phyloP scores from a whole-genome alignment of 2,113 vertebrate species.

The Diglossa brunneiventris region DNA sequence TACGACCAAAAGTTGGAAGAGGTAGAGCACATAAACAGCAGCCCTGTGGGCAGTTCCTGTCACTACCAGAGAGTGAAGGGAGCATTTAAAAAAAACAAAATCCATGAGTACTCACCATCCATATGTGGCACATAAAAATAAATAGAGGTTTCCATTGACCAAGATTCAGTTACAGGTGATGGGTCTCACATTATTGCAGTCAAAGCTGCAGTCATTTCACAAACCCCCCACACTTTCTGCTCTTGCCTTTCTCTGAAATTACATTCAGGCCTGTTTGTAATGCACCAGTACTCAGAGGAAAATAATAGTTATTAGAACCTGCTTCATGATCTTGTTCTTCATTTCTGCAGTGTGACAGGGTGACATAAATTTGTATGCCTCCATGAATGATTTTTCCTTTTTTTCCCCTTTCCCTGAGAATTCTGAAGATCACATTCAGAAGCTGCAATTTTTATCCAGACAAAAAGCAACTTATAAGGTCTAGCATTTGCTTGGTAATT shows the following conservation, averaged over 20 bases:
- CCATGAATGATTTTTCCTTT: neutral
- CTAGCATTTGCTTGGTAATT: neutral
- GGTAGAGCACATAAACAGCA: neutral
- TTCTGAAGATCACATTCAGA: neutral
- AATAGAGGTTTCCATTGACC: neutral
- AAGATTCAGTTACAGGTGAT: neutral
- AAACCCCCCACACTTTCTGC: neutral
- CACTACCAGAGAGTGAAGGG: neutral
- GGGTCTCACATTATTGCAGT: neutral
- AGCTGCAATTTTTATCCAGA: neutral
- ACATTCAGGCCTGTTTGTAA: neutral
- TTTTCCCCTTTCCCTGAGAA: neutral
- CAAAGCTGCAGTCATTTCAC: neutral
- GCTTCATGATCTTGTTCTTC: neutral
- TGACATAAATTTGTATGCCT: neutral
- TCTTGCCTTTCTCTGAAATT: neutral
- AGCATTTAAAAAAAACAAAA: neutral
- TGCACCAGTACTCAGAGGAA: neutral
- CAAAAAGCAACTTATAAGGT: rapidly evolving
- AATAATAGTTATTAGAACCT: neutral
- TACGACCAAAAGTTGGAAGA: neutral
- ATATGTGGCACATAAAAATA: neutral
- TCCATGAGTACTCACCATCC: neutral
- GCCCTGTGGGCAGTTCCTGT: neutral
- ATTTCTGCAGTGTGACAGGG: neutral